Evolutionary conservation across 2,113 vertebrate species (phyloP), one percentile per base, ranked within the genome.

Genomic region (Hemiscyllium ocellatum): DNA sequence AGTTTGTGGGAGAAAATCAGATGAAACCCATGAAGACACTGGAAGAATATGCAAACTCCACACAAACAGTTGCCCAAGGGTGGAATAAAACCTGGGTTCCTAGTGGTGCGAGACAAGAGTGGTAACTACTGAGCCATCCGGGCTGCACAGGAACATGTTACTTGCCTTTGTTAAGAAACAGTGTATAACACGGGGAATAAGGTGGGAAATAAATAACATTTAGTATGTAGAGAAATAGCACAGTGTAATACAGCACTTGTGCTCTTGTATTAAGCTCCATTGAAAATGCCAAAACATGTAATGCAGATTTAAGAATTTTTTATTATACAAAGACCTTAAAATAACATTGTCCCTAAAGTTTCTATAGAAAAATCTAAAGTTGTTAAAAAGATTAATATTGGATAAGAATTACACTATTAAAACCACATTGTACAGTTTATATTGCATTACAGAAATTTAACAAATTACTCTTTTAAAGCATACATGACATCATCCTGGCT

Each of bases 401-500:
- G 37, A 12, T 52, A 50, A 33, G 68, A 95, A 69, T 68, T 24
- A 22, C 29, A 68, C 10, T 2, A 33, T 47, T 95, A 52, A 95
- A 95, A 70, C 24, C 33, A 50, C 37, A 70, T 22, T 29, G 93
- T 70, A 95, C 61, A 22, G 42, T 69, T 42, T 37, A 94, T 33
- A 94, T 47, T 26, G 7, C 2, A 37, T 69, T n/a, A 26, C 17
- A 95, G 26, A 29, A 24, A 90, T 89, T 56, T 89, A 89, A 95
- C 93, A 47, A 24, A 80, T 96, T 96, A 98, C 65, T 98, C 98
- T 96, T 98, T 99, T 95, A 99, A 97, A 0, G 98, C 99, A 7
- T 98, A 99, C 50, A 99, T 97, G 56, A 99, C 97, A 47, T 99
- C 98, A 0, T 99, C 98, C 97, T 98, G 99, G 97, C 98, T 99